A percentile compares a stretch with the other conserved stretches of the same genome.
Evolutionary conservation across 2,888 invertebrate species (phyloP).

Genomic region (Anagyrus pseudococci): DNA sequence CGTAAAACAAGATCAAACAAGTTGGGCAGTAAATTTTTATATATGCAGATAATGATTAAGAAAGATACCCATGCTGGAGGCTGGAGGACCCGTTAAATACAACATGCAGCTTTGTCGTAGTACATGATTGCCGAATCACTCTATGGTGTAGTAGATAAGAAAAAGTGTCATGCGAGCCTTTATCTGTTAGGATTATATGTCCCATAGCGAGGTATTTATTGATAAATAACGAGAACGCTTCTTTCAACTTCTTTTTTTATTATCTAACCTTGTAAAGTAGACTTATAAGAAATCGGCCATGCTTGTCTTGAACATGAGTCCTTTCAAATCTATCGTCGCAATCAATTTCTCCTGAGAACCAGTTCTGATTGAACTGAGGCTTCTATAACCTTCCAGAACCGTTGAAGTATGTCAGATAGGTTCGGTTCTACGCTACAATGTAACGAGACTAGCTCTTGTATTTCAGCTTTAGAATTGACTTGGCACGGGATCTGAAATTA

Average conservation of each 20-base stretch:
- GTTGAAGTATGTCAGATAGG: background rate
- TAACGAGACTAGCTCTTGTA: background rate
- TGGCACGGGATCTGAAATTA: background rate
- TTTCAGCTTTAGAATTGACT: background rate
- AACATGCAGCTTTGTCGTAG: background rate
- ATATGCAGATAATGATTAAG: background rate
- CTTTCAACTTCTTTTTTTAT: background rate
- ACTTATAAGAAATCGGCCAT: background rate
- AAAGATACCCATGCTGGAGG: background rate
- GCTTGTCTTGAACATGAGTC: background rate
- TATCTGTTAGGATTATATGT: background rate
- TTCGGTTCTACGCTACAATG: background rate
- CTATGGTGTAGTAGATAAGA: background rate
- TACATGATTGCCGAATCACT: too few species aligned
- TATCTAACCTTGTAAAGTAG: background rate
- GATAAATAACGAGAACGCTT: background rate
- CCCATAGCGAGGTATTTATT: background rate
- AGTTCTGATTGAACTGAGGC: background rate
- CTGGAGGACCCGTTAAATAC: background rate
- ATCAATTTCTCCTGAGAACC: background rate
- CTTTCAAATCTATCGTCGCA: background rate
- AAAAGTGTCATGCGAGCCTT: background rate
- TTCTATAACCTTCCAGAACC: background rate
- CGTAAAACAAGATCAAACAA: background rate
- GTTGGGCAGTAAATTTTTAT: too few species aligned